Base-by-base conservation (phyloP, 2,888 invertebrate genomes). In the Chorisops tibialis region DNA sequence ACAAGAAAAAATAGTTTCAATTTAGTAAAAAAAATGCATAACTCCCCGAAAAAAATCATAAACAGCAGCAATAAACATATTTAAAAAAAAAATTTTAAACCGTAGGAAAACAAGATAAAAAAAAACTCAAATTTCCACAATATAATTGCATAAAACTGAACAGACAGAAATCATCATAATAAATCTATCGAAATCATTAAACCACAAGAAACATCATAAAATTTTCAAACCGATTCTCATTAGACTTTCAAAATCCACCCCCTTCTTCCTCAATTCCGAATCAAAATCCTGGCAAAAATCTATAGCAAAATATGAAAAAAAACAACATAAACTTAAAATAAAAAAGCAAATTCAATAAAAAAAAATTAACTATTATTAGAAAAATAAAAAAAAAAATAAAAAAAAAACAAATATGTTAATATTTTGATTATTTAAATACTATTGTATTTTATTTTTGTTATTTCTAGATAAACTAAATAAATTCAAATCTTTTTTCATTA, bases 41-140 rank as follows among this genome's bases (percentile, higher is more conserved):
- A 18, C 12, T 39, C 54, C 52, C 63, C 58, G 59, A 60, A 56
- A 63, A 60, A 60, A 63, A 61, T 60, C 60, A 56, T 63, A 61
- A 59, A 63, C 60, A 56, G 48, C 60, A 60, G 56, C 60, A 63
- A 52, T 63, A 61, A 63, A 63, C 60, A 50, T 43, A 52, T 30
- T n/a, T 16, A 50, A 35, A 21, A 48, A 50, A 54, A 54, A 54
- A 4, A 41, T 56, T 56, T 56, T 30, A 43, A 56, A 19, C 18
- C 56, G 37, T 52, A 52, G 38, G 35, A 52, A 52, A 24, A 37
- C 9, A 30, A 56, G 52, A 41, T 35, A 39, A 39, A 54, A 51
- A 37, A 37, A 39, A 38, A 43, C 22, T 22, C 39, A 54, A 39
- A 30, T 30, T 14, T 45, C 30, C 56, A 30, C 30, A 43, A 56